A percentile compares a stretch with the other conserved stretches of the same genome.
Conservation (phyloP, 1,140 invertebrate genomes). For the Zophobas morio region DNA sequence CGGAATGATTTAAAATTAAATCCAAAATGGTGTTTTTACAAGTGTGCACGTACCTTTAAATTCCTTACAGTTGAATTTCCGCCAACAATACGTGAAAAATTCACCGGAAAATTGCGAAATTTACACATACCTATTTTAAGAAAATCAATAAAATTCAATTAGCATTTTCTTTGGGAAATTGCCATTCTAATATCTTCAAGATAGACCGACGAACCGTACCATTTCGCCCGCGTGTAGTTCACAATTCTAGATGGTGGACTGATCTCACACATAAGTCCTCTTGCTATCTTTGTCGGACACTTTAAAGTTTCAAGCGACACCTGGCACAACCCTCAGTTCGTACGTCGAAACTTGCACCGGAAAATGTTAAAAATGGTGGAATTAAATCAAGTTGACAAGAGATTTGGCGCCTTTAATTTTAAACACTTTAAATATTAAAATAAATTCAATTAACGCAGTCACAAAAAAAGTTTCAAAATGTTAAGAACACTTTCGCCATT, state of each 20-base stretch:
- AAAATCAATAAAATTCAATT: slow-evolving; percentile 49
- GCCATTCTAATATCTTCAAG: slow-evolving; percentile 34
- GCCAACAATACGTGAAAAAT: background rate
- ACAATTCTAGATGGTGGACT: background rate
- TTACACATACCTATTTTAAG: slow-evolving; percentile 40
- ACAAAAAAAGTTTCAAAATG: too few relatives aligned
- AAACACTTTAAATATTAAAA: background rate
- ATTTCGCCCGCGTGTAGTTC: slow-evolving; percentile 42
- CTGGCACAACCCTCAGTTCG: background rate
- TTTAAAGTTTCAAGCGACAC: background rate
- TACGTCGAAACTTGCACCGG: slow-evolving; percentile 1
- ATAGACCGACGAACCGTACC: slow-evolving; percentile 34
- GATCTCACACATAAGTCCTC: background rate
- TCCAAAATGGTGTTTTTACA: slow-evolving; percentile 22
- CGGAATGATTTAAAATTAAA: slow-evolving; percentile 1
- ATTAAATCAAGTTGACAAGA: slow-evolving; percentile 18
- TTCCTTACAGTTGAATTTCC: background rate
- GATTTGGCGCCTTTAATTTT: slow-evolving; percentile 4
- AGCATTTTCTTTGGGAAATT: slow-evolving; percentile 47
- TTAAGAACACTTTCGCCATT: too few relatives aligned
- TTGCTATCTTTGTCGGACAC: background rate
- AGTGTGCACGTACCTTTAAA: slow-evolving; percentile 28
- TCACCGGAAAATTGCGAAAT: slow-evolving; percentile 19
- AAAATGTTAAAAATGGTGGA: slow-evolving; percentile 32
- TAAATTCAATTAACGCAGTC: too few relatives aligned